Evolutionary conservation across 2,113 vertebrate genomes (phyloP).

Genomic region (Hymenochirus boettgeri): DNA sequence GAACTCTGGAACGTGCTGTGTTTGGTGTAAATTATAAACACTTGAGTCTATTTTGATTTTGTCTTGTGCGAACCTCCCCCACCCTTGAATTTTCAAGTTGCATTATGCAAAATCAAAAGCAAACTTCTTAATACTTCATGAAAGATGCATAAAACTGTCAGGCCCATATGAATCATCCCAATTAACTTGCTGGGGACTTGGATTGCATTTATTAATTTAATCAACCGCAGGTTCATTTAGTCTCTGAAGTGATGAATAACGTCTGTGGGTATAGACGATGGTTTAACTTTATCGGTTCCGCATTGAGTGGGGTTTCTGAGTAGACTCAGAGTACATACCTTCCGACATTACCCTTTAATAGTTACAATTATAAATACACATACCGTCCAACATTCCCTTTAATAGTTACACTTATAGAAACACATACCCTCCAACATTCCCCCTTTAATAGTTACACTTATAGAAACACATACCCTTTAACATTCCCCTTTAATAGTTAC

Average conservation of each 20-base stretch:
- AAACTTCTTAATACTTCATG: constrained; percentile 91
- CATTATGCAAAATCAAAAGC: constrained; percentile 93
- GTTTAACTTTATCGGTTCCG: too few species aligned
- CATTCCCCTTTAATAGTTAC: too few species aligned
- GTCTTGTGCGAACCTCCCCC: constrained; percentile 55
- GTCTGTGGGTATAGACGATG: background rate
- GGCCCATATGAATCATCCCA: constrained; percentile 78
- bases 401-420: too few species aligned
- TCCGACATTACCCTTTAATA: too few species aligned
- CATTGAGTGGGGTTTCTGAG: too few species aligned
- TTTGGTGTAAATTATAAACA: constrained; percentile 74
- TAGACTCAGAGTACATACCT: too few species aligned
- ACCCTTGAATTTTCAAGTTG: constrained; percentile 73
- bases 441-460: too few species aligned
- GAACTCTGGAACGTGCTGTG: constrained; percentile 5
- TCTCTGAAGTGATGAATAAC: constrained; percentile 55
- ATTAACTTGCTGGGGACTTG: constrained; percentile 76
- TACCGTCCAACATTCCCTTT: too few species aligned
- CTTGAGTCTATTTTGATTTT: constrained; percentile 73
- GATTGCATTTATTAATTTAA: constrained; percentile 89
- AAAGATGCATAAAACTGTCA: constrained; percentile 87
- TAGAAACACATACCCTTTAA: too few species aligned
- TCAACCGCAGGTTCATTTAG: constrained; percentile 70
- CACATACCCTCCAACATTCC: too few species aligned
- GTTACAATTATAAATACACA: too few species aligned